Evolutionary conservation across 1,140 invertebrate species (phyloP).

Genomic region (Phortica variegata): DNA sequence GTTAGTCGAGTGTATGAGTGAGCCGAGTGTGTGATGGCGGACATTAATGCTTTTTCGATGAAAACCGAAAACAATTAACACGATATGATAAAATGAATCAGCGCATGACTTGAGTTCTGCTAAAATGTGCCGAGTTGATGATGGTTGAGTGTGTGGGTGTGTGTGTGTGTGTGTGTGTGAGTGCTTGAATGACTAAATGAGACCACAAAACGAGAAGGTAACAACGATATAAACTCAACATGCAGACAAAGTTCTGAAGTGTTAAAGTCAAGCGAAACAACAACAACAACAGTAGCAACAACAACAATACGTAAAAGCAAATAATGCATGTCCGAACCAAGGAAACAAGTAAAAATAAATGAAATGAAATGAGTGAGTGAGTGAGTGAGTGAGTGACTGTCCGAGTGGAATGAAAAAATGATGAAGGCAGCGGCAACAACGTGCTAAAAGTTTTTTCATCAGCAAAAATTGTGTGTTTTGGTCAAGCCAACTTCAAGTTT

Average conservation of each 20-base stretch:
- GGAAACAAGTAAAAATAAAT: too few species aligned
- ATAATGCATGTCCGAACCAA: too few species aligned
- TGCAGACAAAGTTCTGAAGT: conserved; percentile 41
- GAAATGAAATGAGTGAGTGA: too few species aligned
- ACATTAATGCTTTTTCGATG: conserved; percentile 30
- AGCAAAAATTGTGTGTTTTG: conserved; percentile 51
- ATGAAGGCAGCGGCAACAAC: too few species aligned
- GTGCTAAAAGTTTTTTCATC: conserved; percentile 52
- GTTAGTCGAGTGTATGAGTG: conserved; percentile 18
- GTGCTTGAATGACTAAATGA: too few species aligned
- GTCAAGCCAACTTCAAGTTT: conserved; percentile 41
- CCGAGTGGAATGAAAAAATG: too few species aligned
- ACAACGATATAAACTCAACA: conserved; percentile 14
- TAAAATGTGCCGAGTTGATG: not conserved
- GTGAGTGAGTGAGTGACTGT: too few species aligned
- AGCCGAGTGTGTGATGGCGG: too few species aligned
- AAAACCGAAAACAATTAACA: conserved; percentile 54
- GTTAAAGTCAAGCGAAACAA: conserved; percentile 36
- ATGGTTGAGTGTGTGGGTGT: too few species aligned
- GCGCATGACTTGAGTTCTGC: conserved; percentile 18
- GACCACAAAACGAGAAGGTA: not conserved
- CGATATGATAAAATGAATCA: conserved; percentile 41
- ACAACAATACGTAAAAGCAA: too few species aligned
- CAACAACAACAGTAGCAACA: too few species aligned
- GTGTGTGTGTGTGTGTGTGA: too few species aligned